Base-by-base conservation (phyloP, 1,140 invertebrate species). In the Macrocentrus cingulum region DNA sequence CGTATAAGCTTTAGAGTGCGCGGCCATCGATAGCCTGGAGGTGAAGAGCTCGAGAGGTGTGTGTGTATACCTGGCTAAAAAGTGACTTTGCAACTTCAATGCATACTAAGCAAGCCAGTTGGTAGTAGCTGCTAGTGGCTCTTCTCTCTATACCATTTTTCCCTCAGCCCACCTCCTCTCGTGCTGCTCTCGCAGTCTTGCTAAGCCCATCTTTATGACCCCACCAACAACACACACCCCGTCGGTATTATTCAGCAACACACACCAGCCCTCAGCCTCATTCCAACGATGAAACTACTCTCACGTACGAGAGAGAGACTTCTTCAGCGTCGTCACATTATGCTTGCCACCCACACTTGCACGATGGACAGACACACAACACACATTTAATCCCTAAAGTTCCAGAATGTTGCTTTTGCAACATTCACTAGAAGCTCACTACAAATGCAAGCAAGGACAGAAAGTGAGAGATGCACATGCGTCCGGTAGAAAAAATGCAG, bases 51-150 rank as follows among this genome's bases (percentile, higher is more conserved):
- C 36, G 13, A 8, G 36, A n/a, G n/a, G n/a, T n/a, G n/a, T n/a
- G n/a, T n/a, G n/a, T n/a, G 19, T 41, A 37, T 58, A 58, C 66
- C 61, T 67, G 62, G 62, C 69, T 75, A 75, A 77, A 78, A 76
- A 77, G 71, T 76, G 69, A 76, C 72, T 77, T 75, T 71, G 69
- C 66, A 77, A 77, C 70, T 79, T 62, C 75, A 77, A 79, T 79
- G 76, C 76, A 79, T 79, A 79, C 74, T 77, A 79, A 79, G 74
- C 71, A 70, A 73, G 67, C 69, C 63, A 58, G 62, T 70, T 59
- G 62, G 49, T 60, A 50, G 67, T 36, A 48, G 65, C 64, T 62
- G 39, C 11, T 42, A 56, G 59, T 44, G 29, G 61, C 65, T 58
- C 56, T 39, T 22, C 2, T 57, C 44, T 41, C 55, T 62, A 39